Evolutionary conservation across 2,113 vertebrate genomes (phyloP), one percentile per base, ranked within the genome.

Genomic region (Ceyx cyanopectus): DNA sequence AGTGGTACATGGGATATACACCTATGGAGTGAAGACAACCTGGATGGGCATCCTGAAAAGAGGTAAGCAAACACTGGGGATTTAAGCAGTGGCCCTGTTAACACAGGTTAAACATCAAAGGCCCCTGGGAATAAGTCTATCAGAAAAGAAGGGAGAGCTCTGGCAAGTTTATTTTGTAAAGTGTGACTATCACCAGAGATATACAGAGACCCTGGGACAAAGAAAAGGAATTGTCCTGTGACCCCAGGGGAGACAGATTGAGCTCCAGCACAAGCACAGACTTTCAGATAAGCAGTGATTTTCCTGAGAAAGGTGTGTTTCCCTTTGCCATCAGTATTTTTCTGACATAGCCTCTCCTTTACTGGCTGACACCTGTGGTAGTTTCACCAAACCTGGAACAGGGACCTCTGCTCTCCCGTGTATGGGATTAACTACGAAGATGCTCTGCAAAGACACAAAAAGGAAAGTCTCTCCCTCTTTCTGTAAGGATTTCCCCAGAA

Each of bases 1-100:
- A 29, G 45, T 2, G 0, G 11, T 17, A 14, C 1, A 0, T 27
- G 22, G 7, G 10, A 34, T 60, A 40, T 66, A 18, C 14, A 30
- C 62, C 40, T 46, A 6, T 12, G 45, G 29, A 20, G 43, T 72
- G 76, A 24, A 73, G 63, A n/a, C 10, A 53, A 40, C 14, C 14
- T 66, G 32, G 24, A 12, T 70, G 53, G 12, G 19, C 57, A 46
- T 46, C 27, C 51, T 16, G 0, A 75, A 37, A 32, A 46, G 11
- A 60, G 3, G 30, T 17, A 23, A 56, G 40, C 43, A 70, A 75
- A 51, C 29, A 21, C 29, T 14, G 41, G 15, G 3, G 12, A 11
- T 89, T 45, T 70, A 62, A 72, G 17, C n/a, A 75, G 60, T 54
- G 46, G 4, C 21, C n/a, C 34, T 68, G 12, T 41, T 87, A 81